Evolutionary conservation across 2,797 vertebrate species (phyloP).

Genomic region (Crenuchus spilurus): DNA sequence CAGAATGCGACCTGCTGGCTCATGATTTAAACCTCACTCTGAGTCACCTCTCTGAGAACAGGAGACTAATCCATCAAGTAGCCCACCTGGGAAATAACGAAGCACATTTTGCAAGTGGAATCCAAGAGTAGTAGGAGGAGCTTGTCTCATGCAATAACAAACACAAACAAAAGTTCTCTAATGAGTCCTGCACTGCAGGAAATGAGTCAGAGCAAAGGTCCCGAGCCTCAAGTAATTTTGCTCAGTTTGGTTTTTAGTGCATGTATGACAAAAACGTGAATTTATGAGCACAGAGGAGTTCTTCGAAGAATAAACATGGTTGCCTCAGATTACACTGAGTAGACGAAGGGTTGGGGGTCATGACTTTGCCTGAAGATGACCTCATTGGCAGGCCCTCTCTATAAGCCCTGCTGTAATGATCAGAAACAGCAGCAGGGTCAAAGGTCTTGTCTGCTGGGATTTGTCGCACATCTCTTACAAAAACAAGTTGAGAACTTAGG

Average conservation of each 20-base stretch:
- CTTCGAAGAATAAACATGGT: conserved; percentile 16
- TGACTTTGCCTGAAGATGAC: conserved; percentile 56
- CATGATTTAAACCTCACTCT: not conserved
- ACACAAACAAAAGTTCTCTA: conserved; percentile 29
- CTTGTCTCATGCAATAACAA: conserved; percentile 52
- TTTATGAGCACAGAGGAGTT: not conserved
- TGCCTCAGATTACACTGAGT: conserved; percentile 22
- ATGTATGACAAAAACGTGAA: conserved; percentile 9
- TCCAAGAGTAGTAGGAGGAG: conserved; percentile 17
- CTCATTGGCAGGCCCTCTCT: conserved; percentile 41
- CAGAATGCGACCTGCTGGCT: not conserved
- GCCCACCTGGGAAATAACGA: not conserved
- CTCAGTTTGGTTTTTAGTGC: not conserved
- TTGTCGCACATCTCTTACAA: conserved; percentile 30
- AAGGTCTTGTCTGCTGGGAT: conserved; percentile 32
- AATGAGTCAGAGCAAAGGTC: conserved; percentile 34
- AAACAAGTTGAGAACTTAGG: conserved; percentile 22
- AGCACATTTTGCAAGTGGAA: not conserved
- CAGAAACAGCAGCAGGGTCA: conserved; percentile 44
- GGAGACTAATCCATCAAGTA: conserved; percentile 8
- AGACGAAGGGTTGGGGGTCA: conserved; percentile 55
- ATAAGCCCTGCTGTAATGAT: conserved; percentile 65
- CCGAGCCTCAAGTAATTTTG: not conserved
- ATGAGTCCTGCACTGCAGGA: conserved; percentile 1
- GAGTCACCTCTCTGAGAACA: not conserved